Conservation (phyloP, 1,140 invertebrate genomes). For the Zelostemma sp. region DNA sequence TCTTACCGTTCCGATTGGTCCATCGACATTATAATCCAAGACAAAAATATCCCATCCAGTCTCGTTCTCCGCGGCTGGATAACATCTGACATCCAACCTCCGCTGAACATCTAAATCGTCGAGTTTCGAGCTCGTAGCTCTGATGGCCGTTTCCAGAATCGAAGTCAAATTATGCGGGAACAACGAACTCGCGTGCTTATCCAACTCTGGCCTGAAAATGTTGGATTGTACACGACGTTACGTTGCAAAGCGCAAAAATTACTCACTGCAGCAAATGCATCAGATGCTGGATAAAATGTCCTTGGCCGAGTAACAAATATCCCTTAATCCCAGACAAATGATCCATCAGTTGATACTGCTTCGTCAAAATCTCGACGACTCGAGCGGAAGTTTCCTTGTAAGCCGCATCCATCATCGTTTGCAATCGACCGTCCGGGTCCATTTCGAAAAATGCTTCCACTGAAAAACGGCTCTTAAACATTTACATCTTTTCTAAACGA, state of each 20-base stretch:
- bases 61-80: conserved; percentile 84
- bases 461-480: conserved; percentile 44
- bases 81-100: conserved; percentile 87
- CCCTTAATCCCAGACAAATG: conserved; percentile 92
- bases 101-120: conserved; percentile 92
- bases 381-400: conserved; percentile 89
- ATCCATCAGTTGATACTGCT: conserved; percentile 90
- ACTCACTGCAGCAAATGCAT: conserved; percentile 92
- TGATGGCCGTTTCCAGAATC: conserved; percentile 91
- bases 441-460: conserved; percentile 79
- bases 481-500: neutral
- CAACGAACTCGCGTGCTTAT: conserved; percentile 88
- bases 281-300: conserved; percentile 94
- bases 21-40: conserved; percentile 92
- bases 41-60: conserved; percentile 97
- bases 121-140: conserved; percentile 95
- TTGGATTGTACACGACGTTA: conserved; percentile 1
- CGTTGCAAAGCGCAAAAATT: conserved; percentile 15
- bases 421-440: conserved; percentile 81
- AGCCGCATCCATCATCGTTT: conserved; percentile 83
- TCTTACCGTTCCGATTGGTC: conserved; percentile 88
- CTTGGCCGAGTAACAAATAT: conserved; percentile 93
- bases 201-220: conserved; percentile 83
- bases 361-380: conserved; percentile 87
- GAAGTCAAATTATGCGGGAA: conserved; percentile 90